A percentile compares a stretch with the other conserved stretches of the same genome.
Evolutionary conservation across 1,140 invertebrate genomes (phyloP).

Genomic region (Dryas iulia): DNA sequence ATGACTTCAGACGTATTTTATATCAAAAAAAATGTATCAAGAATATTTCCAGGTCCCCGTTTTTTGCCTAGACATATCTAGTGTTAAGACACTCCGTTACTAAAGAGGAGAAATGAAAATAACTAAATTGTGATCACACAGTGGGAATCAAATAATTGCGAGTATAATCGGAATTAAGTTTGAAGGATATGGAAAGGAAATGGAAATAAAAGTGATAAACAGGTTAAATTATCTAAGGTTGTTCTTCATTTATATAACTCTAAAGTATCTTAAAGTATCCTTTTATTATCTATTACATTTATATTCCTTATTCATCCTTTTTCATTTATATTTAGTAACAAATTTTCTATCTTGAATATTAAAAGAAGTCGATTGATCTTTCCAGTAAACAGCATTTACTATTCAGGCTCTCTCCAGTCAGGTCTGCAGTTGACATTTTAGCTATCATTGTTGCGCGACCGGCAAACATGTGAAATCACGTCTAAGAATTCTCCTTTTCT

Average conservation of each 20-base stretch:
- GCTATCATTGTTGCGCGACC: neutral
- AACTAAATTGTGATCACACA: too few species aligned
- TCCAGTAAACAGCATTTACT: neutral
- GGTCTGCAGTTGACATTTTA: constrained; percentile 2
- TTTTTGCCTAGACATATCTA: too few species aligned
- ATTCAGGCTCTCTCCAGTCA: neutral
- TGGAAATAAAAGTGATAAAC: neutral
- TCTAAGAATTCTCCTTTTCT: constrained; percentile 9
- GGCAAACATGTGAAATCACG: constrained; percentile 13
- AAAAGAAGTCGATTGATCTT: neutral
- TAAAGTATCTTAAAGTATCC: too few species aligned
- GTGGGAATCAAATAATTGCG: too few species aligned
- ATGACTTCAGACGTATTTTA: neutral
- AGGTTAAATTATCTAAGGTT: neutral
- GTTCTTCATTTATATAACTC: too few species aligned
- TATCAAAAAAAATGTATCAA: neutral
- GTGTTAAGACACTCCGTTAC: too few species aligned
- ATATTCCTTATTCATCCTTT: neutral
- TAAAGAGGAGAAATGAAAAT: too few species aligned
- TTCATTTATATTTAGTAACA: too few species aligned
- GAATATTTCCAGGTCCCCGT: too few species aligned
- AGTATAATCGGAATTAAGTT: too few species aligned
- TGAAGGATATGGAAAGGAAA: too few species aligned
- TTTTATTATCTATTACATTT: too few species aligned
- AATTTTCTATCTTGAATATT: neutral